Evolutionary conservation across 2,888 invertebrate species (phyloP).

Genomic region (Synergus umbraculus): DNA sequence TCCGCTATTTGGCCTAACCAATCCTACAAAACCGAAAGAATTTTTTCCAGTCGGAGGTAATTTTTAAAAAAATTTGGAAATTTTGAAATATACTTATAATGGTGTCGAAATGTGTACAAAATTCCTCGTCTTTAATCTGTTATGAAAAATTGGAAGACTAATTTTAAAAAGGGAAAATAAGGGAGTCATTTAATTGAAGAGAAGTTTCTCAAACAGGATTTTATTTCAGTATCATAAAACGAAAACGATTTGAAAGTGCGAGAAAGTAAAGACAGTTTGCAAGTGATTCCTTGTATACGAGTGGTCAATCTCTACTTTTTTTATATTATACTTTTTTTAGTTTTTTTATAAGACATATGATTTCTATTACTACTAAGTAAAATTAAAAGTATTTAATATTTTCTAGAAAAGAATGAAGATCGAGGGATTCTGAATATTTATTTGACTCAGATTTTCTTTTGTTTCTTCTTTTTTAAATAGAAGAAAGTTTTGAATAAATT

Average conservation of each 20-base stretch:
- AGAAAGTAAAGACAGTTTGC: constrained; percentile 10
- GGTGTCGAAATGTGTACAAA: not conserved
- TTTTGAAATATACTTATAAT: not conserved
- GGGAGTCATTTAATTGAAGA: not conserved
- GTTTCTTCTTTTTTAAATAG: not conserved
- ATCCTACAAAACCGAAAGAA: constrained; percentile 66
- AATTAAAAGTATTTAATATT: not conserved
- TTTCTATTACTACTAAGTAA: too few species aligned
- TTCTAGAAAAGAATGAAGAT: not conserved
- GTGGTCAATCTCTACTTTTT: too few species aligned
- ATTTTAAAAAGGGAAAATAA: not conserved
- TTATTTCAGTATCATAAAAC: not conserved
- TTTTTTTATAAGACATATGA: too few species aligned
- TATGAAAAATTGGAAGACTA: too few species aligned
- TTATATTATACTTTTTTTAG: too few species aligned
- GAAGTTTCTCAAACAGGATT: not conserved
- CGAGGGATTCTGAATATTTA: constrained; percentile 1
- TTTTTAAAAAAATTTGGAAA: not conserved
- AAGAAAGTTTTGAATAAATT: constrained; percentile 18
- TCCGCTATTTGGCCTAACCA: constrained; percentile 69
- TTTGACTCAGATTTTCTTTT: constrained; percentile 11
- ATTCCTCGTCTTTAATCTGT: not conserved
- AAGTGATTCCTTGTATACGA: not conserved
- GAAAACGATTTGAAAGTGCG: constrained; percentile 7
- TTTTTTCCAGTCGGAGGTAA: not conserved